These are phyloP conservation scores for Erpetoichthys calabaricus DNA, from an alignment of 2,797 vertebrate genomes.

Conservation along the genomic window DNA sequence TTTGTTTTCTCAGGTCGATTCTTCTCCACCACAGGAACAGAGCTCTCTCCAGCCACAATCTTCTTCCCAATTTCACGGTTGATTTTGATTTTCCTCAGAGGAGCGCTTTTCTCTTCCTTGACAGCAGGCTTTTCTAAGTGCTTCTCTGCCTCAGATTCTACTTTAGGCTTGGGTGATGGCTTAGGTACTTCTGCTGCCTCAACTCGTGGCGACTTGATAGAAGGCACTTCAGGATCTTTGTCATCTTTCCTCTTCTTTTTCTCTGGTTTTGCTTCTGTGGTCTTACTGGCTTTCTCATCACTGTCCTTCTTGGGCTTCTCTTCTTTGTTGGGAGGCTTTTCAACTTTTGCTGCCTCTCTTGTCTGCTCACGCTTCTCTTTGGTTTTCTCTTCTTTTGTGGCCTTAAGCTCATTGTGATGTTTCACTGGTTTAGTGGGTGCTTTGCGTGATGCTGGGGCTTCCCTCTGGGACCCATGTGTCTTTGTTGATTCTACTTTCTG, in stretches of 20 bases:
- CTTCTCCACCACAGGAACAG: constrained; percentile 36
- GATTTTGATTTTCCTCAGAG: constrained; percentile 84
- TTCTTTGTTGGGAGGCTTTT: constrained; percentile 48
- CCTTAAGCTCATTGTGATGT: constrained; percentile 38
- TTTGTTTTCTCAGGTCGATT: constrained; percentile 49
- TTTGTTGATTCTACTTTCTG: constrained; percentile 50
- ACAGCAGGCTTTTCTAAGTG: constrained; percentile 47
- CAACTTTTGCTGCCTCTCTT: constrained; percentile 47
- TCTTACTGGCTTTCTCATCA: constrained; percentile 39
- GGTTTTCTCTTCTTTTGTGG: constrained; percentile 49
- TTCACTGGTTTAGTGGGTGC: constrained; percentile 25
- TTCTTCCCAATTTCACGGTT: constrained; percentile 75
- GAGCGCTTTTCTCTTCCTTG: constrained; percentile 51
- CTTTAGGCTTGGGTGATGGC: constrained; percentile 44
- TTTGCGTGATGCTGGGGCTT: constrained; percentile 46
- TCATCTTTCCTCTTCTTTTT: constrained; percentile 66
- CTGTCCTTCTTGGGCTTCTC: constrained; percentile 47
- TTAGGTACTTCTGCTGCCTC: constrained; percentile 43
- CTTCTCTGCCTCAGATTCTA: constrained; percentile 43
- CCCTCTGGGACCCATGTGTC: constrained; percentile 44
- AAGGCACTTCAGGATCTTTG: constrained; percentile 43
- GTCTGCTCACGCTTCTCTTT: constrained; percentile 41
- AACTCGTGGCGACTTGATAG: constrained; percentile 37
- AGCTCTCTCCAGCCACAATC: constrained; percentile 38
- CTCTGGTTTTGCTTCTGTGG: constrained; percentile 53